Evolutionary conservation across 2,797 vertebrate species (phyloP), one percentile per base, ranked within the genome.

Genomic region (Lepilemur ruficaudatus): DNA sequence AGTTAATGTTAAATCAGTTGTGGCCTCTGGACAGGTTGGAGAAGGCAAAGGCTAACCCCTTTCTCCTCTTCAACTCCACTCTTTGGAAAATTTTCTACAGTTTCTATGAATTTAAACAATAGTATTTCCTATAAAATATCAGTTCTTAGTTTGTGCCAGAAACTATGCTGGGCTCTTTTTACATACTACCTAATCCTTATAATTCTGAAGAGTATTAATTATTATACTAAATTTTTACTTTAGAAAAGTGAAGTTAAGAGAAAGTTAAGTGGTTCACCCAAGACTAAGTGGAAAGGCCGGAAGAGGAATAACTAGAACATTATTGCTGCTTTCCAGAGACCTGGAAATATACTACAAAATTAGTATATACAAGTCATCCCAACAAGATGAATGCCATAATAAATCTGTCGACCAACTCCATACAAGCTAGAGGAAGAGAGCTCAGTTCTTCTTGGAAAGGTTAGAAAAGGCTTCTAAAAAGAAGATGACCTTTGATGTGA

Each of bases 211-310:
- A 69, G 35, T 41, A 73, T 63, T 93, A 52, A 69, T 75, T 12
- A 76, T 88, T 63, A 72, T 28, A 25, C 17, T 13, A 23, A 43
- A 25, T 18, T 78, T 85, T 87, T 86, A 50, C 22, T 43, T 89
- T 70, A 84, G 59, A n/a, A 61, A 93, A 93, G n/a, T 84, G 15
- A 88, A 92, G 35, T 81, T 63, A 93, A 91, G 20, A 63, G 43
- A 91, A 70, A 10, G 32, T 48, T 90, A 87, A 61, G 22, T 72
- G 52, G 7, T 59, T 91, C 28, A 80, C 23, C 22, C 15, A 65
- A 86, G 50, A 43, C 23, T 67, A 57, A 57, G 20, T 75, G 72
- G 10, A 2, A 82, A 78, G 75, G 22, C 48, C 23, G 7, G 13
- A 67, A 84, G 8, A 90, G 41, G 52, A 92, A 18, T 67, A 73